Conservation (phyloP, 1,140 invertebrate species). For the Hyposmocoma kahamanoa region DNA sequence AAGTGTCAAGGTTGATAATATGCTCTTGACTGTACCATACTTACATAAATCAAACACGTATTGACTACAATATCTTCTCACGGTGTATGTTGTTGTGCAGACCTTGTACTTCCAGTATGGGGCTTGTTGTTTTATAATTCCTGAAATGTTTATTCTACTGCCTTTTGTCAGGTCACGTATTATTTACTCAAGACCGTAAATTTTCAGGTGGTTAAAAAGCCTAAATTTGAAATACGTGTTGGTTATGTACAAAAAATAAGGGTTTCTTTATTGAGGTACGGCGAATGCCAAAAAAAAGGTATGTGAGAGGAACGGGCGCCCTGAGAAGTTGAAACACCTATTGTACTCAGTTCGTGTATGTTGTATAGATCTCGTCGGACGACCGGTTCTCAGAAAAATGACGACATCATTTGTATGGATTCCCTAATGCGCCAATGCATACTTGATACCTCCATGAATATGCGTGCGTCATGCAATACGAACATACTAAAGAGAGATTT, state of each 20-base stretch:
- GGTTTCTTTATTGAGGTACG: slow-evolving; percentile 18
- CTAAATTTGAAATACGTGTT: slow-evolving; percentile 27
- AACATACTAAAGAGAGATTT: not conserved
- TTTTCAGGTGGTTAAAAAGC: slow-evolving; percentile 25
- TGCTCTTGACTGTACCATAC: not conserved
- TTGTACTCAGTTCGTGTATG: too few species aligned
- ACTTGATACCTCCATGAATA: not conserved
- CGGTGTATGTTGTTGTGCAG: not conserved
- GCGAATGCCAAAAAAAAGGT: slow-evolving; percentile 13
- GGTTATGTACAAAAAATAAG: slow-evolving; percentile 39
- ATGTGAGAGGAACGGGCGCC: slow-evolving; percentile 27
- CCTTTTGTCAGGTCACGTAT: slow-evolving; percentile 33
- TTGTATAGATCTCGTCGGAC: slow-evolving; percentile 22
- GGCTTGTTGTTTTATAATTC: not conserved
- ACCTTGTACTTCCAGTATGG: not conserved
- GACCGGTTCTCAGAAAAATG: slow-evolving; percentile 59
- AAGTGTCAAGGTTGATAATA: not conserved
- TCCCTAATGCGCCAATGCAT: not conserved
- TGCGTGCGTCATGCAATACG: not conserved
- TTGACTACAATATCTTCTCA: not conserved
- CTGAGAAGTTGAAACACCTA: slow-evolving; percentile 35
- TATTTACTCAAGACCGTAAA: slow-evolving; percentile 19
- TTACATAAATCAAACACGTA: not conserved
- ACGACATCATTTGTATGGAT: slow-evolving; percentile 9
- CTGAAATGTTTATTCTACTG: not conserved